A percentile compares a stretch with the other conserved stretches of the same genome.
These are phyloP conservation scores for Trilocha varians DNA, from an alignment of 2,888 invertebrate species.

Conservation along the genomic window DNA sequence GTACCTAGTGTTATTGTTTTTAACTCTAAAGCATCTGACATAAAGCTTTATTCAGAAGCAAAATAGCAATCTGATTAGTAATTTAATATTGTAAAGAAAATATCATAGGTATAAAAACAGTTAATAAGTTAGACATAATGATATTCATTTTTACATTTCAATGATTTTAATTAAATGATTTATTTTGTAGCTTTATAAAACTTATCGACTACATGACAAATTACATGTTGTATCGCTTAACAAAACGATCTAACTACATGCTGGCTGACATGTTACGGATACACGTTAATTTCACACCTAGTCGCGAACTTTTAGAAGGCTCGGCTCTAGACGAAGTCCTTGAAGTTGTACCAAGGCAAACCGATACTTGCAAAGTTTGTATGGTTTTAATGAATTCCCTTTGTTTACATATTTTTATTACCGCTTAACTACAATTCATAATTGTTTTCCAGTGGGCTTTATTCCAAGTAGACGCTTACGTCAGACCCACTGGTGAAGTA, in stretches of 20 bases:
- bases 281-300: conserved; percentile 71
- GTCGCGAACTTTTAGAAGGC: conserved; percentile 45
- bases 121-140: too few species aligned
- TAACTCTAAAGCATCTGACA: too few species aligned
- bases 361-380: conserved; percentile 59
- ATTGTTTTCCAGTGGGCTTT: conserved; percentile 73
- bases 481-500: conserved; percentile 44
- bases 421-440: neutral
- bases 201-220: conserved; percentile 81
- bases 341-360: conserved; percentile 54
- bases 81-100: too few species aligned
- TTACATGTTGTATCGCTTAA: conserved; percentile 77
- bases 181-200: conserved; percentile 76
- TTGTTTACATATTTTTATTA: conserved; percentile 1
- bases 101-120: too few species aligned
- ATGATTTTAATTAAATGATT: neutral
- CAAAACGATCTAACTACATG: conserved; percentile 75
- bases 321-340: conserved; percentile 61
- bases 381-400: neutral
- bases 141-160: too few species aligned
- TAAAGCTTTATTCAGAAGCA: too few species aligned
- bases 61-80: too few species aligned
- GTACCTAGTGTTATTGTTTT: too few species aligned
- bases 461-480: conserved; percentile 74
- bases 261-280: conserved; percentile 68